Evolutionary conservation across 2,888 invertebrate species (phyloP), one percentile per base, ranked within the genome.

Genomic region (Drosophila yooni): DNA sequence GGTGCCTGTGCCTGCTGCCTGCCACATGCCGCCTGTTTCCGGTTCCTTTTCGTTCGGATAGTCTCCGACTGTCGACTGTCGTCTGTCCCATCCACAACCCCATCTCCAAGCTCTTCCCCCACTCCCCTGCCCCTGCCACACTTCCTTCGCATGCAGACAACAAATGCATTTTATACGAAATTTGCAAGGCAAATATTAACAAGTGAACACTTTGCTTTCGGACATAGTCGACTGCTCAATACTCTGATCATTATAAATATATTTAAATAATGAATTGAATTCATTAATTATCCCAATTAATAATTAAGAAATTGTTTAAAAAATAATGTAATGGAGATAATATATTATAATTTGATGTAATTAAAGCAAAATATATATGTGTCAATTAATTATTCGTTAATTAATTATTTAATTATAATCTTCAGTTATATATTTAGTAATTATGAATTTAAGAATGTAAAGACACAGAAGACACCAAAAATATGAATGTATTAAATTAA

Each of bases 151-250:
- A 67, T 79, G 79, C 82, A 83, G 86, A 85, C 88, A 88, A 88
- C 80, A 78, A 88, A 86, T 85, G 85, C 85, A 85, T 86, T 85
- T 85, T 82, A 85, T 82, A 82, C 69, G 59, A 81, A 88, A 88
- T 85, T 85, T 88, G 88, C 86, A 85, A 88, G 85, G 85, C 83
- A 85, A 85, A 85, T 85, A 88, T 85, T 85, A 83, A 31, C 57
- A 57, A 43, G 43, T 11, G 11, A 43, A 31, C 31, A 43, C 43
- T 18, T 57, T 25, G 21, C 3, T 1, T 10, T 21, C 43, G 2
- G 43, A 31, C 15, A 15, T 31, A 1, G 11, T 4, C 40, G 57
- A 57, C 57, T 33, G 21, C 21, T 5, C 11, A 15, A 43, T 31
- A 43, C 57, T 21, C 57, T 43, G 10, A 15, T 15, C 15, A 5